Evolutionary conservation across 1,140 invertebrate species (phyloP).

Genomic region (Zaprionus davidi): DNA sequence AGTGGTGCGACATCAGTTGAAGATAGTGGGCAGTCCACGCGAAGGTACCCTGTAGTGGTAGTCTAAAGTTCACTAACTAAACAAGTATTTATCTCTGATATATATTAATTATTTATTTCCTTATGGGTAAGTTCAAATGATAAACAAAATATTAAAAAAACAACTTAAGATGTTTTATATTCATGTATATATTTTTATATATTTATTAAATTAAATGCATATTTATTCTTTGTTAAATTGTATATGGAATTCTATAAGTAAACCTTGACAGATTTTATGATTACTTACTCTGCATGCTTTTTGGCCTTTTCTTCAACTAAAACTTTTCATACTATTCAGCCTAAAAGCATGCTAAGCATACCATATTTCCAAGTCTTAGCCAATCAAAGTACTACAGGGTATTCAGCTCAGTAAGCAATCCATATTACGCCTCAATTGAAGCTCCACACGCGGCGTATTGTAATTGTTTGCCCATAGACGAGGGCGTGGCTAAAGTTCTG

Average conservation of each 20-base stretch:
- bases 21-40: not conserved
- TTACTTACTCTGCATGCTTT: not conserved
- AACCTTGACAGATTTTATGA: too few species aligned
- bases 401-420: not conserved
- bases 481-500: conserved; percentile 33
- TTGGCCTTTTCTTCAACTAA: not conserved
- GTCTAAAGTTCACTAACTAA: not conserved
- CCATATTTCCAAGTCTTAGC: not conserved
- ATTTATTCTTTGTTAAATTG: too few species aligned
- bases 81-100: too few species aligned
- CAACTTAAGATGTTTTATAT: too few species aligned
- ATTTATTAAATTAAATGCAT: too few species aligned
- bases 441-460: conserved; percentile 14
- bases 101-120: too few species aligned
- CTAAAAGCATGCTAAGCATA: not conserved
- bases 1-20: conserved; percentile 23
- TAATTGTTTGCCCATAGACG: conserved; percentile 32
- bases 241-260: too few species aligned
- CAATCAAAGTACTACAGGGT: not conserved
- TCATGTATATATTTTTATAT: too few species aligned
- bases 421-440: conserved; percentile 29
- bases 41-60: not conserved
- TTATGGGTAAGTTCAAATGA: too few species aligned
- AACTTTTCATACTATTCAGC: not conserved
- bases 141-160: too few species aligned